phyloP scores from a whole-genome alignment of 1,140 invertebrate genomes.

The Drosophila pallidifrons region DNA sequence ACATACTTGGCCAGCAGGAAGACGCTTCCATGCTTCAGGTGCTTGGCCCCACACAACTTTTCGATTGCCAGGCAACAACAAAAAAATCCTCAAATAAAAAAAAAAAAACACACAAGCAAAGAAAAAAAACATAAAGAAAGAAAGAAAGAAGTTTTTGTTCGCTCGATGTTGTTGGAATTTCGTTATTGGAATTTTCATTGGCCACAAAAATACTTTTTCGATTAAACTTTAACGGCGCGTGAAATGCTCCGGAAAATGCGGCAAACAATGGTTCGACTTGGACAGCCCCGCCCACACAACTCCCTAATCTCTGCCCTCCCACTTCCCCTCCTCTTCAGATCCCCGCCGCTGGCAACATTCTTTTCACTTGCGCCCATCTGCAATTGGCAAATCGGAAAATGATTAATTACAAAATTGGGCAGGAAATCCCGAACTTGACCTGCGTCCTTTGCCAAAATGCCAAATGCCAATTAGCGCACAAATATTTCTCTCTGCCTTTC shows the following conservation, averaged over 20 bases:
- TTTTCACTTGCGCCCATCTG: too few relatives aligned
- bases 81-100: slow-evolving; percentile 5
- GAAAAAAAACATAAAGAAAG: slow-evolving; percentile 38
- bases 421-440: slow-evolving; percentile 13
- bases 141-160: slow-evolving; percentile 61
- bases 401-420: slow-evolving; percentile 72
- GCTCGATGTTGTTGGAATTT: slow-evolving; percentile 56
- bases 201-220: slow-evolving; percentile 81
- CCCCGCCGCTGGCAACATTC: too few relatives aligned
- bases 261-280: slow-evolving; percentile 28
- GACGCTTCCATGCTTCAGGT: not conserved
- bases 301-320: not conserved
- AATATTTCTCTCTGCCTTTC: slow-evolving; percentile 61
- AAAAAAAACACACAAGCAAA: not conserved
- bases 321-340: not conserved
- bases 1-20: not conserved
- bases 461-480: slow-evolving; percentile 75
- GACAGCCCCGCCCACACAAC: slow-evolving; percentile 20
- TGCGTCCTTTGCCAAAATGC: slow-evolving; percentile 37
- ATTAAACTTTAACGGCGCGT: slow-evolving; percentile 82
- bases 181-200: slow-evolving; percentile 80
- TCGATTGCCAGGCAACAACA: not conserved
- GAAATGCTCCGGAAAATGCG: slow-evolving; percentile 56
- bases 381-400: slow-evolving; percentile 72
- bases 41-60: slow-evolving; percentile 11